phyloP scores from a whole-genome alignment of 2,888 invertebrate species.

The Sminthurinus aureus region DNA sequence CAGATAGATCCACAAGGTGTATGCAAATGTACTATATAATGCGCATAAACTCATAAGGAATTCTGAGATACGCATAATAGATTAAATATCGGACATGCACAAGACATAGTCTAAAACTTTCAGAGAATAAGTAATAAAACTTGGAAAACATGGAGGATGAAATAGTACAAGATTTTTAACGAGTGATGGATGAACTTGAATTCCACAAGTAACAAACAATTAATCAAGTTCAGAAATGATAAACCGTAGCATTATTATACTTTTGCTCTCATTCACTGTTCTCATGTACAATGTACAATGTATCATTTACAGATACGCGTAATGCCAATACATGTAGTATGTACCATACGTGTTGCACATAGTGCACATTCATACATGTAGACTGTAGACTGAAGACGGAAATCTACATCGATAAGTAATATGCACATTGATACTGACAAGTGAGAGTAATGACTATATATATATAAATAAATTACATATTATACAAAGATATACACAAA shows the following conservation, averaged over 20 bases:
- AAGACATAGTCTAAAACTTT: background rate
- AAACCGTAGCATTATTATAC: constrained; percentile 19
- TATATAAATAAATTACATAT: background rate
- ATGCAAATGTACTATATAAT: background rate
- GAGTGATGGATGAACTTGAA: constrained; percentile 39
- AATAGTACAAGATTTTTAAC: background rate
- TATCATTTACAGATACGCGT: background rate
- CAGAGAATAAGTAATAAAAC: background rate
- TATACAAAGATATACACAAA: background rate
- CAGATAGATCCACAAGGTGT: background rate
- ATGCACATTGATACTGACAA: background rate
- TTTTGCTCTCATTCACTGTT: background rate
- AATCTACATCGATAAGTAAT: background rate
- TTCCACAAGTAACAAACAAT: constrained; percentile 43
- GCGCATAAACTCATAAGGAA: background rate
- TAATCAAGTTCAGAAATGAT: constrained; percentile 47
- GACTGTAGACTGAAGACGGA: background rate
- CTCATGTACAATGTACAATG: background rate
- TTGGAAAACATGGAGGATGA: constrained; percentile 10
- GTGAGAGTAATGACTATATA: background rate
- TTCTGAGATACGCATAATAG: too few relatives aligned
- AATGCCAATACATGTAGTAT: too few relatives aligned
- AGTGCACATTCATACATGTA: too few relatives aligned
- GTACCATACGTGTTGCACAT: too few relatives aligned
- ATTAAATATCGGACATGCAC: background rate